These are phyloP conservation scores for Chunga burmeisteri DNA, from an alignment of 2,113 vertebrate genomes.

Conservation along the genomic window DNA sequence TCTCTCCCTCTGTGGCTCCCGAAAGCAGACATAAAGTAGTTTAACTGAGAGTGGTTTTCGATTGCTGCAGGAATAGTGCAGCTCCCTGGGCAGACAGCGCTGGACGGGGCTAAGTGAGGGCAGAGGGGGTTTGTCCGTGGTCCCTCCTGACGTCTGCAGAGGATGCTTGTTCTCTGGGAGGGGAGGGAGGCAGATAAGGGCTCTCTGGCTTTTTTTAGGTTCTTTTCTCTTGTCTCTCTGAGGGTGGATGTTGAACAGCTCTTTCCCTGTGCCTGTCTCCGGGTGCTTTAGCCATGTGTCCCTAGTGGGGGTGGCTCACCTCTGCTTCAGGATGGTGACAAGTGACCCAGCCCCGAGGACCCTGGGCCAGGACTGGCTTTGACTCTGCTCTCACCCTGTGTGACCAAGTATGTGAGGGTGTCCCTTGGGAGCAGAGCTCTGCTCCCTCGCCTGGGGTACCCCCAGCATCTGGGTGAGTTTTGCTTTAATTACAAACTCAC, in stretches of 20 bases:
- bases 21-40: not conserved
- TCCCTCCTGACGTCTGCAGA: not conserved
- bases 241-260: not conserved
- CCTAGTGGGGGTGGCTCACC: not conserved
- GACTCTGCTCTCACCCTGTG: not conserved
- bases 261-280: rapidly evolving
- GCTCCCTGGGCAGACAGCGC: rapidly evolving
- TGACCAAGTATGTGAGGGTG: rapidly evolving
- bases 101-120: rapidly evolving
- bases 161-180: not conserved
- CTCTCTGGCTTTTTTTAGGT: not conserved
- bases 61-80: not conserved
- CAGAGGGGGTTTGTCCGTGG: rapidly evolving
- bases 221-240: rapidly evolving
- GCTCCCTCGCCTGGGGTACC: not conserved
- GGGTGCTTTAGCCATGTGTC: rapidly evolving
- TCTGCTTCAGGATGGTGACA: not conserved
- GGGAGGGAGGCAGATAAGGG: not conserved
- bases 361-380: not conserved
- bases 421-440: not conserved
- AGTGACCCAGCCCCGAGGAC: rapidly evolving
- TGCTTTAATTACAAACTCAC: rapidly evolving
- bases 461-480: rapidly evolving
- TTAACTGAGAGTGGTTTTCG: rapidly evolving
- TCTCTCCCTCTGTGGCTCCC: not conserved